Evolutionary conservation across 2,113 vertebrate species (phyloP).

Genomic region (Zosterops borbonicus): DNA sequence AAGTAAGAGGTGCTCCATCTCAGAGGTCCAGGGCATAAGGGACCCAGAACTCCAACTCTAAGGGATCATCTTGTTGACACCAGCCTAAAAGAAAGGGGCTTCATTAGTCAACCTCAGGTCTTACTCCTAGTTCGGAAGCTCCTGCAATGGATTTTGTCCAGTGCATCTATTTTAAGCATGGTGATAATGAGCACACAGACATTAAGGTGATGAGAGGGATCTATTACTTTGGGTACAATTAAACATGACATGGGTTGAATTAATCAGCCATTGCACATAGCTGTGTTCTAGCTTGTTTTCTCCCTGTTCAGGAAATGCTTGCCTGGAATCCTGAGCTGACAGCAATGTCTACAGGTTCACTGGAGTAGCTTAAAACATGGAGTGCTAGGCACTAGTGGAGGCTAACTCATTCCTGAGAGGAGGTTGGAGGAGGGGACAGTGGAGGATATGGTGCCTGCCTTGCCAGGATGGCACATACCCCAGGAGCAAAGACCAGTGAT

Average conservation of each 20-base stretch:
- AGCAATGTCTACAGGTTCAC: constrained; percentile 61
- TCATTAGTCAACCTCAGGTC: constrained; percentile 29
- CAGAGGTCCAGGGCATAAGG: constrained; percentile 45
- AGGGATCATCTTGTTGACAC: constrained; percentile 62
- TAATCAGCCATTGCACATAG: constrained; percentile 39
- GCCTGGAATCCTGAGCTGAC: constrained; percentile 64
- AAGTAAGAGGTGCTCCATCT: constrained; percentile 65
- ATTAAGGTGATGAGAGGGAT: constrained; percentile 9
- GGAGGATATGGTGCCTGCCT: constrained; percentile 28
- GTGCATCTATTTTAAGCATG: constrained; percentile 43
- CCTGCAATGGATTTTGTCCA: constrained; percentile 52
- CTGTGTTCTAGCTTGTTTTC: constrained; percentile 32
- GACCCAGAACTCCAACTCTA: constrained; percentile 19
- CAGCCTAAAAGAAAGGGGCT: constrained; percentile 60
- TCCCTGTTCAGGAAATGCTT: constrained; percentile 59
- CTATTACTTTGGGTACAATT: constrained; percentile 24
- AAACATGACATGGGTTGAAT: constrained; percentile 31
- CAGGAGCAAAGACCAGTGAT: constrained; percentile 34
- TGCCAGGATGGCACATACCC: not conserved
- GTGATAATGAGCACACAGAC: not conserved
- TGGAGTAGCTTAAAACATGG: constrained; percentile 64
- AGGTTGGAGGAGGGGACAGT: constrained; percentile 50
- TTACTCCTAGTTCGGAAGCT: constrained; percentile 30
- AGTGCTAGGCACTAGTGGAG: constrained; percentile 76
- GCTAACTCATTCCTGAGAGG: constrained; percentile 73